These are phyloP conservation scores for Micrasema minimum DNA, from an alignment of 1,140 invertebrate genomes.

Conservation along the genomic window DNA sequence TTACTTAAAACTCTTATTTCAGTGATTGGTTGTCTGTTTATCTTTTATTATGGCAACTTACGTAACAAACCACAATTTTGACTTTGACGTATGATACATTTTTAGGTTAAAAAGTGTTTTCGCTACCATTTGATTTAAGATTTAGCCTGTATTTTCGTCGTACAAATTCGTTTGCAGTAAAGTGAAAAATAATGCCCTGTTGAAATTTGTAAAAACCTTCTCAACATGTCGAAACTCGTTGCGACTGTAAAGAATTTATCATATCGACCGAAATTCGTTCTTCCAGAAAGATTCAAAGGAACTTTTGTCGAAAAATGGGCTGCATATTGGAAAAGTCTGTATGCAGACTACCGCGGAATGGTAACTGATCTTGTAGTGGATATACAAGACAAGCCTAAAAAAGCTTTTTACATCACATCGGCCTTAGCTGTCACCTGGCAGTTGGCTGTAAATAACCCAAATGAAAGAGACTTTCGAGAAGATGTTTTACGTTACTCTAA, in stretches of 20 bases:
- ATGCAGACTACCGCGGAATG: constrained; percentile 72
- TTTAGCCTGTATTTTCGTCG: too few relatives aligned
- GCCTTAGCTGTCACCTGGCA: constrained; percentile 62
- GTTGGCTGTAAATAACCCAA: constrained; percentile 72
- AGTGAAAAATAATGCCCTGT: too few relatives aligned
- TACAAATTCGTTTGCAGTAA: too few relatives aligned
- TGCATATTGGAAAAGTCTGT: constrained; percentile 71
- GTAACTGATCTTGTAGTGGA: constrained; percentile 67
- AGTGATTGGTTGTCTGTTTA: too few relatives aligned
- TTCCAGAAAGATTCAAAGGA: constrained; percentile 69
- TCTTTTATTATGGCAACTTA: too few relatives aligned
- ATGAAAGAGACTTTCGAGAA: constrained; percentile 71
- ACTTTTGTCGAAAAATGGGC: constrained; percentile 74
- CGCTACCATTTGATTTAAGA: too few relatives aligned
- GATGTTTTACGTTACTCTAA: constrained; percentile 69
- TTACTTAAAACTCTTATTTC: not conserved
- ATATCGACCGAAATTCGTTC: constrained; percentile 56
- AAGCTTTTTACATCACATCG: constrained; percentile 64
- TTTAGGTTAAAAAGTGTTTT: too few relatives aligned
- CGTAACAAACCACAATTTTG: too few relatives aligned
- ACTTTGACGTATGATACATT: too few relatives aligned
- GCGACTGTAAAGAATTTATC: constrained; percentile 53
- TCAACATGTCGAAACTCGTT: constrained; percentile 14
- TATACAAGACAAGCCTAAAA: constrained; percentile 68
- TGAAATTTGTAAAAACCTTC: too few relatives aligned